These are phyloP conservation scores for Metalampra italica DNA, from an alignment of 2,888 invertebrate genomes.

Conservation along the genomic window DNA sequence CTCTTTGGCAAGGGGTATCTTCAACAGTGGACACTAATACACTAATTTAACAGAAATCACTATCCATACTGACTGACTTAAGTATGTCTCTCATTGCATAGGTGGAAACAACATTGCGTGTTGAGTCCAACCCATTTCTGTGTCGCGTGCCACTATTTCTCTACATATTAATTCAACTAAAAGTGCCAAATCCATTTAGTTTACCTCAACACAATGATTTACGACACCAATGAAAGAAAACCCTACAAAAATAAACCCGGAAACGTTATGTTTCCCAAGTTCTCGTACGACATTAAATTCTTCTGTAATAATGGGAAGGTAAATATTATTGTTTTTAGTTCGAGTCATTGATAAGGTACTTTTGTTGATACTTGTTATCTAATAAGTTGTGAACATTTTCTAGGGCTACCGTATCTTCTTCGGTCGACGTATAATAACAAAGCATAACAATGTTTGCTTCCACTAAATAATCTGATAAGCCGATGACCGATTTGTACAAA, in stretches of 20 bases:
- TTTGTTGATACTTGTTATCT: neutral
- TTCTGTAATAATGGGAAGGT: neutral
- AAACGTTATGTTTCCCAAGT: neutral
- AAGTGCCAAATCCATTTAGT: neutral
- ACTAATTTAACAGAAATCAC: too few species aligned
- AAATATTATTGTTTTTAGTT: constrained; percentile 4
- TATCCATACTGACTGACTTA: too few species aligned
- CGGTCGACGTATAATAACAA: too few species aligned
- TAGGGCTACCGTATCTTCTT: too few species aligned
- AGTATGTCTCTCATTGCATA: too few species aligned
- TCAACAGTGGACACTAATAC: too few species aligned
- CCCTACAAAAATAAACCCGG: neutral
- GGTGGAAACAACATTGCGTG: too few species aligned
- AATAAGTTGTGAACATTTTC: neutral
- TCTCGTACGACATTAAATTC: neutral
- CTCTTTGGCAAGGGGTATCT: too few species aligned
- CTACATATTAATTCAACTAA: neutral
- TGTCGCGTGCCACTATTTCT: neutral
- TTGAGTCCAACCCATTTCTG: neutral
- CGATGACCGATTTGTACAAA: too few species aligned
- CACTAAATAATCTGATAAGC: too few species aligned
- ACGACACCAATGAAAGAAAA: neutral
- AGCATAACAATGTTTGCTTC: too few species aligned
- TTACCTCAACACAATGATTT: constrained; percentile 1
- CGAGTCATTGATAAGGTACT: neutral